Conservation (phyloP, 2,888 invertebrate species). For the Plagodis dolabraria region DNA sequence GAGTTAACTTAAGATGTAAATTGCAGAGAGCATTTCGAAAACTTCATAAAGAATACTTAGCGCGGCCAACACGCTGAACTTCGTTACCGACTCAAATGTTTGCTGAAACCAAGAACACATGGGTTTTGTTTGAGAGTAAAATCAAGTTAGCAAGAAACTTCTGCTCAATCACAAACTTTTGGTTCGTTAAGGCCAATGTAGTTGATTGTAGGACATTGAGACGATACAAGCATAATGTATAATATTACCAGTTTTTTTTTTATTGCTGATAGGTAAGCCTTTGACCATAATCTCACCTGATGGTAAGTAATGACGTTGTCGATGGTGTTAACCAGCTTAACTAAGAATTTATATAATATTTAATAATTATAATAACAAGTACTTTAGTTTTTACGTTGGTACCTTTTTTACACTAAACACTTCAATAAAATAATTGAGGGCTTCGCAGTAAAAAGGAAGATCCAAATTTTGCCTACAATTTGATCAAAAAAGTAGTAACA, state of each 20-base stretch:
- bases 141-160: slow-evolving; percentile 46
- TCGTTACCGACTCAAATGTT: slow-evolving; percentile 37
- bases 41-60: slow-evolving; percentile 36
- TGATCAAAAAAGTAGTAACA: no score
- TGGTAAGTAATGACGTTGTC: no score
- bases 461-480: no score
- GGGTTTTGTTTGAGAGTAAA: slow-evolving; percentile 45
- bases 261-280: no score
- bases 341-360: no score
- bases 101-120: slow-evolving; percentile 42
- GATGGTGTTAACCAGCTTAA: no score
- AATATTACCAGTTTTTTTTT: not conserved
- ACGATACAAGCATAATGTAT: slow-evolving; percentile 1
- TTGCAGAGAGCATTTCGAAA: slow-evolving; percentile 32
- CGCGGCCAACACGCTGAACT: slow-evolving; percentile 26
- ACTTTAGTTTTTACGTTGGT: no score
- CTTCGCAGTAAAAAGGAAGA: no score
- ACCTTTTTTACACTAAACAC: no score
- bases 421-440: no score
- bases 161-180: slow-evolving; percentile 36
- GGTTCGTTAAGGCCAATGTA: slow-evolving; percentile 26
- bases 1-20: slow-evolving; percentile 23
- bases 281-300: no score
- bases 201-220: slow-evolving; percentile 32
- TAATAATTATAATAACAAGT: no score